Conservation (phyloP, 53 echinoderm and acorn worm species). For the Hippasteria phrygiana region DNA sequence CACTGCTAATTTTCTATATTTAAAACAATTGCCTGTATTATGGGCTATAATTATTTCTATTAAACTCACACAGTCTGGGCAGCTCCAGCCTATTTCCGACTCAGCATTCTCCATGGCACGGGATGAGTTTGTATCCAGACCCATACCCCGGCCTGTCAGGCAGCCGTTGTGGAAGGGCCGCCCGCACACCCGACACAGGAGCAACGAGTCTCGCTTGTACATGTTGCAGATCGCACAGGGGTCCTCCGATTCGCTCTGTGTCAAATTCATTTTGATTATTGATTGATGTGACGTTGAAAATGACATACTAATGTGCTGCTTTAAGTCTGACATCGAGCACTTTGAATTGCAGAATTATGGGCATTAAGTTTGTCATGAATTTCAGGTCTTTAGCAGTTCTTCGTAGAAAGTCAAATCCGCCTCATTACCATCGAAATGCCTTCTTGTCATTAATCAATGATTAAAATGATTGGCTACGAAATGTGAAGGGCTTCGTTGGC, state of each 20-base stretch:
- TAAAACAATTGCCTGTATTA: neutral
- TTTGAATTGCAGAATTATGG: too few relatives aligned
- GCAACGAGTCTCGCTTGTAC: slow-evolving; percentile 67
- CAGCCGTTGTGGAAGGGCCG: slow-evolving; percentile 71
- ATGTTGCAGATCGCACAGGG: slow-evolving; percentile 71
- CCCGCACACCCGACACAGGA: slow-evolving; percentile 84
- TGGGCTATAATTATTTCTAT: neutral
- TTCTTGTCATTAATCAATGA: too few relatives aligned
- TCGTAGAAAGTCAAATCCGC: too few relatives aligned
- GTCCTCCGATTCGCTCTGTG: slow-evolving; percentile 50
- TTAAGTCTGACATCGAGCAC: too few relatives aligned
- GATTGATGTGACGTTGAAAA: neutral
- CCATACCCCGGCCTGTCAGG: slow-evolving; percentile 68
- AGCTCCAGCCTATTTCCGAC: slow-evolving; percentile 80
- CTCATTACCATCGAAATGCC: too few relatives aligned
- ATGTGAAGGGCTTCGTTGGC: too few relatives aligned
- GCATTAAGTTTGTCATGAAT: too few relatives aligned
- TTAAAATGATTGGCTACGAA: too few relatives aligned
- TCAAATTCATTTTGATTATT: neutral
- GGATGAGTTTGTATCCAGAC: slow-evolving; percentile 65
- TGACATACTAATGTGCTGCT: too few relatives aligned
- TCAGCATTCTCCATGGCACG: slow-evolving; percentile 65
- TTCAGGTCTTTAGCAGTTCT: too few relatives aligned
- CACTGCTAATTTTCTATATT: neutral
- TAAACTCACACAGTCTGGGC: slow-evolving; percentile 86